Base-by-base conservation (phyloP, 2,113 vertebrate genomes). In the Hepsetus odoe region DNA sequence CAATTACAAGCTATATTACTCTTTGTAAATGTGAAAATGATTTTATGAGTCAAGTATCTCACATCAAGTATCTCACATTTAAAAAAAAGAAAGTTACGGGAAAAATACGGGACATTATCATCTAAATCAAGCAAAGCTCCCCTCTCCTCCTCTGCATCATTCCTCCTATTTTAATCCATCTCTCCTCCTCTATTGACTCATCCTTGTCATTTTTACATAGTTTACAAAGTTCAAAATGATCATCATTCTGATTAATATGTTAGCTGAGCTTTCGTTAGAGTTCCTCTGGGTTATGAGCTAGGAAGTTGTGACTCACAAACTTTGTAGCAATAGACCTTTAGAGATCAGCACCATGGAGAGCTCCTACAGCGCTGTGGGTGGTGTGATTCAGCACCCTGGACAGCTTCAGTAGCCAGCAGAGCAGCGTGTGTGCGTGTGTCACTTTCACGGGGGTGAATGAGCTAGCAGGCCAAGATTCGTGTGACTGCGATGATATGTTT, bases 381-480 rank as follows among this genome's bases (percentile, higher is more conserved):
- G 59, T 79, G 79, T 65, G 80, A 79, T 82, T 82, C 82, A 86
- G 84, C 72, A 83, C 77, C 80, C 18, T 76, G 83, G 82, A 86
- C 40, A 83, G 83, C 74, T 62, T 62, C 76, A 14, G 14, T 53
- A 83, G 56, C 26, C 69, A 81, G 62, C 79, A 69, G 73, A 56
- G 61, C 74, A 32, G 59, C 10, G 18, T 74, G 74, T 51, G 62
- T 77, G 64, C 62, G 18, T 68, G 67, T 78, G 66, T 77, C 74
- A 70, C 44, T 55, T 74, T 59, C 66, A 51, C 33, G 3, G 40
- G 46, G 49, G 74, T 74, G 70, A 82, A 61, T 64, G 65, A 69
- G 65, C 76, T 53, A 49, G 22, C 70, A 73, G 42, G 67, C 73
- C 56, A 68, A 80, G 32, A 68, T 80, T 80, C 28, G 77, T 16